Base-by-base conservation (phyloP, 1,140 invertebrate species). In the Drosophila sp. region DNA sequence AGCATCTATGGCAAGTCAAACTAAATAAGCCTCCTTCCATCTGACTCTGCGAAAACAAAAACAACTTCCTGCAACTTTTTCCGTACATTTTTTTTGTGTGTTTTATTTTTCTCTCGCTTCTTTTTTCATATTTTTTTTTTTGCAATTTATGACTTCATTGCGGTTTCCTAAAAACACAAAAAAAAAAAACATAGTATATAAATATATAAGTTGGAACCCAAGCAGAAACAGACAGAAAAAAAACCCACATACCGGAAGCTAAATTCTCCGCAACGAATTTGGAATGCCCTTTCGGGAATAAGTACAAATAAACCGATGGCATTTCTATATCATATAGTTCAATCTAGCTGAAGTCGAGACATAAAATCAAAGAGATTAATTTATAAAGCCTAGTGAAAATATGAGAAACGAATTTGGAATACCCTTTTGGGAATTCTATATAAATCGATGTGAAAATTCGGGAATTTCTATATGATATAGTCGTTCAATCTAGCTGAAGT, bases 111-210 rank as follows among this genome's bases (percentile, higher is more conserved):
- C 23, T 50, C 23, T 47, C 17, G 44, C 44, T 50, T 27, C n/a
- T 25, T 47, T 47, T 8, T 38, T 38, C 1, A 17, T n/a, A n/a
- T 11, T 38, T 50, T 2, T 3, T 50, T 70, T 76, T 76, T 65
- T 11, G 66, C 44, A 65, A 76, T 76, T 70, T 76, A 76, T 66
- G 60, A 76, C 50, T 74, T 60, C 60, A 64, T 64, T 64, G 65
- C 55, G 56, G 56, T 30, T 58, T 41, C 44, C 62, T 60, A 66
- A 63, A 68, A 64, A 82, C 40, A 68, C 70, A 67, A 70, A 65
- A 64, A 66, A 50, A 73, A 55, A 73, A 65, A 47, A 60, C 56
- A 33, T 30, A 40, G 55, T 57, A 35, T 58, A 58, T 23, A 58
- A 73, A 72, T 70, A 47, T 66, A 78, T 74, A 86, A 64, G 63